These are phyloP conservation scores for Anastrepha obliqua DNA, from an alignment of 1,140 invertebrate species.

Conservation along the genomic window DNA sequence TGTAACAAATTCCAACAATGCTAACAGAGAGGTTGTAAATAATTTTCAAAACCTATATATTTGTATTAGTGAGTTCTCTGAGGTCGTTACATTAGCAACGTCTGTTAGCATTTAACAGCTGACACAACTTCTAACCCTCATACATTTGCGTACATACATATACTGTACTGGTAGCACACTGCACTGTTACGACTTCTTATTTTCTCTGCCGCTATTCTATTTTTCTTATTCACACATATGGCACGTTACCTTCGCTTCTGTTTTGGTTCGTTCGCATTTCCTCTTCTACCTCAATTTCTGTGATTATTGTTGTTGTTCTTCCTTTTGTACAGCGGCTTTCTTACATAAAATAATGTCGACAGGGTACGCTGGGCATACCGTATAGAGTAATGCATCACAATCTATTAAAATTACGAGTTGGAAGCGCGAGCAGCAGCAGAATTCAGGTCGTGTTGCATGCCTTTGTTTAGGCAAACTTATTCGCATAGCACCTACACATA, in stretches of 20 bases:
- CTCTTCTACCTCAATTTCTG: background rate
- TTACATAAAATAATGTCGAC: conserved; percentile 8
- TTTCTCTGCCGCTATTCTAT: conserved; percentile 2
- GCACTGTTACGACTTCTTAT: background rate
- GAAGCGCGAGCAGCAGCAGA: background rate
- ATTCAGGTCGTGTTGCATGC: conserved; percentile 42
- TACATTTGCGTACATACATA: too few relatives aligned
- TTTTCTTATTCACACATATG: background rate
- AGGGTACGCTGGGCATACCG: conserved; percentile 13
- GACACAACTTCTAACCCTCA: background rate
- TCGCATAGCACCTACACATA: background rate
- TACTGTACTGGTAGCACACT: background rate
- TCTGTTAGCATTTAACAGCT: background rate
- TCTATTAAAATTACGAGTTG: background rate
- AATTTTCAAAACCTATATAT: too few relatives aligned
- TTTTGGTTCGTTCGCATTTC: conserved; percentile 2
- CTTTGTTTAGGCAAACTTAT: conserved; percentile 17
- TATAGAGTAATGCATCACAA: background rate
- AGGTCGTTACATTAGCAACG: background rate
- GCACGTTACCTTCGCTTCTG: conserved; percentile 3
- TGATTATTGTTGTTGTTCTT: background rate
- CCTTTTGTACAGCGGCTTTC: conserved; percentile 7
- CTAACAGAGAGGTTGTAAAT: too few relatives aligned
- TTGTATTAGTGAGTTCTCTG: background rate
- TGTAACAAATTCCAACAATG: background rate